These are phyloP conservation scores for Thyatira batis DNA, from an alignment of 2,888 invertebrate genomes.

Conservation along the genomic window DNA sequence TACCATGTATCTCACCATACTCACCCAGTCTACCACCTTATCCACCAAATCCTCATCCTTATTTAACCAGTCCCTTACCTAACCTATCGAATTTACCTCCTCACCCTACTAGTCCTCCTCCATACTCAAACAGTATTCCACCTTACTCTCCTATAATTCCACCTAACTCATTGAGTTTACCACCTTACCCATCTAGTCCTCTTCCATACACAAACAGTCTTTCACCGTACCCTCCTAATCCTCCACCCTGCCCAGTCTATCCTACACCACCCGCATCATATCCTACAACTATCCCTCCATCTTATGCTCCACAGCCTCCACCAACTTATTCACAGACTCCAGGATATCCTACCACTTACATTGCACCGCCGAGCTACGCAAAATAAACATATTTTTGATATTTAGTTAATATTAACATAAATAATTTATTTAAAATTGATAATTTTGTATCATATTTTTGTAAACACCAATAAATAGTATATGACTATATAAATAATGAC, in stretches of 20 bases:
- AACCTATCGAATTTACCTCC: not conserved
- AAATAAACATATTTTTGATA: too few species aligned
- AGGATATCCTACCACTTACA: slow-evolving; percentile 9
- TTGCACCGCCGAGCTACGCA: not conserved
- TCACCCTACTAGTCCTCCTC: not conserved
- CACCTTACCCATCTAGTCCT: slow-evolving; percentile 21
- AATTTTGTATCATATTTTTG: not conserved
- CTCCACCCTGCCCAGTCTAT: slow-evolving; percentile 12
- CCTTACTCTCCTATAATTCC: slow-evolving; percentile 1
- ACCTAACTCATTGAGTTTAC: slow-evolving; percentile 15
- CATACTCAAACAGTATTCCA: not conserved
- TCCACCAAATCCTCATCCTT: slow-evolving; percentile 3
- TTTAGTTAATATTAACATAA: not conserved
- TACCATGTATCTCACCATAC: slow-evolving; percentile 12
- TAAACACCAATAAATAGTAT: not conserved
- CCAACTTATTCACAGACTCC: slow-evolving; percentile 13
- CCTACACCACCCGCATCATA: slow-evolving; percentile 8
- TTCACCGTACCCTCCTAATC: slow-evolving; percentile 25
- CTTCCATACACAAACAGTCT: slow-evolving; percentile 3
- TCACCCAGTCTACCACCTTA: slow-evolving; percentile 10
- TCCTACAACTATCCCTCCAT: slow-evolving; percentile 7
- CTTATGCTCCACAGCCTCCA: slow-evolving; percentile 13
- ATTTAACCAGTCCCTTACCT: too few species aligned
- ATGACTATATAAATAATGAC: too few species aligned
- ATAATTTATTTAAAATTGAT: too few species aligned